Percentiles rank a stretch among this genome's conserved stretches.
Evolutionary conservation across 2,888 invertebrate genomes (phyloP).

Genomic region (Cataglyphis altisquamis): DNA sequence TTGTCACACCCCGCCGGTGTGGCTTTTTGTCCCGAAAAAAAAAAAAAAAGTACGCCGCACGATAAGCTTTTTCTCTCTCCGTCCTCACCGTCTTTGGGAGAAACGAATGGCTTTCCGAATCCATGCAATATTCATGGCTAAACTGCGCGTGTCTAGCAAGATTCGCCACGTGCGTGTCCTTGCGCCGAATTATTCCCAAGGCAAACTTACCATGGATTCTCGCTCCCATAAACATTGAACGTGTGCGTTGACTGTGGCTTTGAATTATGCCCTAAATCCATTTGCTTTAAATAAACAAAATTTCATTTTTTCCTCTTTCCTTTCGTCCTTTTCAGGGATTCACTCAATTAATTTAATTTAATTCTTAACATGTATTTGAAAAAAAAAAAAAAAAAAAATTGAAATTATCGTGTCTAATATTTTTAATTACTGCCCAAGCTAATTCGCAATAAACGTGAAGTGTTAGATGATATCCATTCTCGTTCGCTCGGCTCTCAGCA

Average conservation of each 20-base stretch:
- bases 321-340: background rate
- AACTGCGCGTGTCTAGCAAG: background rate
- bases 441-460: background rate
- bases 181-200: slow-evolving; percentile 25
- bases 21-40: background rate
- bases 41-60: background rate
- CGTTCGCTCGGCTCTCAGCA: slow-evolving; percentile 34
- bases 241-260: background rate
- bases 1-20: background rate
- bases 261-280: background rate
- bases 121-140: slow-evolving; percentile 44
- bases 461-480: slow-evolving; percentile 42
- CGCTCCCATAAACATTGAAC: background rate
- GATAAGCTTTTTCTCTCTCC: slow-evolving; percentile 10
- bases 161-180: slow-evolving; percentile 11
- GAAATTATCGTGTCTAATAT: background rate
- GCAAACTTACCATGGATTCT: background rate
- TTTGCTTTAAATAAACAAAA: background rate
- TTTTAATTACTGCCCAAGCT: background rate
- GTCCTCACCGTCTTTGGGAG: background rate
- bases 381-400: no score
- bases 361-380: background rate
- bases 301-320: background rate
- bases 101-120: background rate
- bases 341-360: background rate